Base-by-base conservation (phyloP, 2,888 invertebrate genomes). In the Myathropa florea region DNA sequence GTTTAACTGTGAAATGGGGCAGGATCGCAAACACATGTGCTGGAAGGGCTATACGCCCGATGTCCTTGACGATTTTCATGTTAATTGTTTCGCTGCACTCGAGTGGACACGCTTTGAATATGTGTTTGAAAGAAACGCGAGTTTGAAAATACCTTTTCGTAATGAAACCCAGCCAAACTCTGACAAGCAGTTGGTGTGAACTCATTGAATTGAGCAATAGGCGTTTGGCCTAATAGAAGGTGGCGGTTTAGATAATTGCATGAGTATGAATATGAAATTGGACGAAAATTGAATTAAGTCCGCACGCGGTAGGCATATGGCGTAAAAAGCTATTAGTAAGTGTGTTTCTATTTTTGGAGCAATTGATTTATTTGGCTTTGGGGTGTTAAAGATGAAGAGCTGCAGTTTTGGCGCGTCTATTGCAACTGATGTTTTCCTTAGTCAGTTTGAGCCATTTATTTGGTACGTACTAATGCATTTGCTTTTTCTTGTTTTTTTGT, bases 51-150 rank as follows among this genome's bases (percentile, higher is more conserved):
- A 90, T 82, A 6, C n/a, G 59, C 2, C 28, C 12, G 9, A 91
- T 88, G 70, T 91, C 91, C 0, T 63, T 14, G 4, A 90, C 33
- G 26, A 91, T 88, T 80, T 89, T 89, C 91, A 90, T 91, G 6
- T 0, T 30, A 9, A 4, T 46, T 14, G 12, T 12, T 3, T 57
- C 23, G 55, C 14, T 18, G 7, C 46, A 46, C n/a, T 46, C 9
- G 7, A 18, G 46, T 18, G 18, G 46, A 0, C n/a, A n/a, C 3
- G 28, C 3, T 28, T 4, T 28, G 28, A 28, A 30, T 30, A 3
- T 4, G 30, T 3, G 55, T 55, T 18, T 55, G 1, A 3, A 10
- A 12, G 23, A 24, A 24, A 0, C 46, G 46, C 46, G 46, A 57
- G 4, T 53, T 46, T 3, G 18, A 18, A 18, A 0, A 9, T 21